Evolutionary conservation across 2,113 vertebrate genomes (phyloP).

Genomic region (Cyanistes caeruleus): DNA sequence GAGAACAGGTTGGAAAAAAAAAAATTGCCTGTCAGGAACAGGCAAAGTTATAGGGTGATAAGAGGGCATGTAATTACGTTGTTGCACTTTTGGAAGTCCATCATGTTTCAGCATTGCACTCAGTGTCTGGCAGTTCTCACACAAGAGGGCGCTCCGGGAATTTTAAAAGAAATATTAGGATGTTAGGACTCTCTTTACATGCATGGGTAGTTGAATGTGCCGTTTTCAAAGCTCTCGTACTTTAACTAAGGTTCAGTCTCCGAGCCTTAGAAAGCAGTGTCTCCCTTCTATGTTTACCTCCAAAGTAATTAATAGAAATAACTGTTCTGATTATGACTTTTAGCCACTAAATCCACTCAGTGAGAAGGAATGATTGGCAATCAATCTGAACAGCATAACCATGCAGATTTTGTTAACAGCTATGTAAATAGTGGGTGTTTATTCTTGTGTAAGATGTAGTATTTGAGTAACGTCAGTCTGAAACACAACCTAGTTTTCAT

Average conservation of each 20-base stretch:
- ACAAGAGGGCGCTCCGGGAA: slow-evolving; percentile 75
- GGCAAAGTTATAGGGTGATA: background rate
- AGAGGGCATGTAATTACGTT: background rate
- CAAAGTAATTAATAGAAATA: background rate
- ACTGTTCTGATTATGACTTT: background rate
- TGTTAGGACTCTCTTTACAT: background rate
- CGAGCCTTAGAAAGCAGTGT: background rate
- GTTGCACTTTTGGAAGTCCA: background rate
- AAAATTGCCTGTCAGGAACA: background rate
- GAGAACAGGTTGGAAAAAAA: background rate
- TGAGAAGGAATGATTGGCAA: background rate
- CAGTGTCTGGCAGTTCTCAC: background rate
- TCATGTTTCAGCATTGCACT: accelerated
- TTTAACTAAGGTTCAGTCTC: background rate
- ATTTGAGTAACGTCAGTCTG: background rate
- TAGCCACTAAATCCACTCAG: background rate
- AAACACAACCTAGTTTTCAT: background rate
- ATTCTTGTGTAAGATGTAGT: background rate
- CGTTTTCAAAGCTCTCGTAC: background rate
- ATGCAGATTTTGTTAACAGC: background rate
- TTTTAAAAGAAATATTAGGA: background rate
- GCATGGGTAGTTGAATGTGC: background rate
- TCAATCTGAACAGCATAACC: background rate
- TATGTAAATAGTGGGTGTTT: background rate
- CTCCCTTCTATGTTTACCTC: background rate